Evolutionary conservation across 2,113 vertebrate genomes (phyloP).

Genomic region (Vulpes vulpes): DNA sequence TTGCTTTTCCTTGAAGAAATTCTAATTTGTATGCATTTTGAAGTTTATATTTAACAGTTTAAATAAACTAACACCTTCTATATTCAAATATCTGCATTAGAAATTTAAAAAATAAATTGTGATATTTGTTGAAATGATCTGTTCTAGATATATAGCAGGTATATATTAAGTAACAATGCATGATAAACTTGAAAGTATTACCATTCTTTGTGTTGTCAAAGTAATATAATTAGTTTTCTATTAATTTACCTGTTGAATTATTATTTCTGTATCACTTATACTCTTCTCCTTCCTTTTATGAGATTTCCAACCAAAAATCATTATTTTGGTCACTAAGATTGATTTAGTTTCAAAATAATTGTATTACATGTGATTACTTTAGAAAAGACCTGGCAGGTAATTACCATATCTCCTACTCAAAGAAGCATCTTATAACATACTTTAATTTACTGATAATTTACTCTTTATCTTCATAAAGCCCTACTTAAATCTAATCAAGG

Average conservation of each 20-base stretch:
- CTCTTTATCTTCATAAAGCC: neutral
- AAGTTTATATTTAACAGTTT: constrained; percentile 81
- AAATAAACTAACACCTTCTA: constrained; percentile 78
- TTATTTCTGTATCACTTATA: neutral
- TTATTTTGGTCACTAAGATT: constrained; percentile 20
- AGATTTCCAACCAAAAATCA: neutral
- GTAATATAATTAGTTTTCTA: neutral
- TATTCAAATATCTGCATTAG: constrained; percentile 34
- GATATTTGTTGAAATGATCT: constrained; percentile 74
- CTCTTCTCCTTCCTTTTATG: constrained; percentile 9
- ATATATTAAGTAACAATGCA: constrained; percentile 75
- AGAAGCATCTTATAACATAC: neutral
- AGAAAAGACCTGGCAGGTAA: neutral
- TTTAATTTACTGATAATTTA: neutral
- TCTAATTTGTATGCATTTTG: constrained; percentile 79
- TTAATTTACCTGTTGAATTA: constrained; percentile 28
- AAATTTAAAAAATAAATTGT: constrained; percentile 62
- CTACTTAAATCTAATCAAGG: neutral
- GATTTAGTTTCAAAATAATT: constrained; percentile 50
- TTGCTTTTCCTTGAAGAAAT: constrained; percentile 78
- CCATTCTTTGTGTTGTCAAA: neutral
- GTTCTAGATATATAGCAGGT: constrained; percentile 70
- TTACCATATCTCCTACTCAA: neutral
- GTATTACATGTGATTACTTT: neutral
- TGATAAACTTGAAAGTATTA: constrained; percentile 33